phyloP scores from a whole-genome alignment of 1,140 invertebrate genomes.

The Caenorhabditis tropicalis region DNA sequence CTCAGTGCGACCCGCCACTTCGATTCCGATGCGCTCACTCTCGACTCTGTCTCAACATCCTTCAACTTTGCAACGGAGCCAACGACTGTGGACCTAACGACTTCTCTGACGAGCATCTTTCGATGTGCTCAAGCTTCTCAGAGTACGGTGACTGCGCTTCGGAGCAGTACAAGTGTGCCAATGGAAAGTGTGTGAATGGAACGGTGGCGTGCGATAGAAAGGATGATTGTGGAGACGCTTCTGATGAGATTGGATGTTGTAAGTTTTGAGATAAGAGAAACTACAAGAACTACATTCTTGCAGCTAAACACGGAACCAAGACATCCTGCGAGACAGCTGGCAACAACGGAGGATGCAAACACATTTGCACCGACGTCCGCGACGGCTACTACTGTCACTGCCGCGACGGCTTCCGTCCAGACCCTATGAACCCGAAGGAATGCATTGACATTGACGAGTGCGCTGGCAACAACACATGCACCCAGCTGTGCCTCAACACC shows the following conservation, averaged over 20 bases:
- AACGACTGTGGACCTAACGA: slow-evolving; percentile 69
- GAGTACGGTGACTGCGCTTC: slow-evolving; percentile 73
- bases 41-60: slow-evolving; percentile 67
- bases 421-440: slow-evolving; percentile 67
- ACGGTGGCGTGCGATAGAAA: slow-evolving; percentile 93
- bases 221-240: slow-evolving; percentile 91
- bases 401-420: slow-evolving; percentile 69
- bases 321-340: slow-evolving; percentile 62
- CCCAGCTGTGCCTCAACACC: slow-evolving; percentile 92
- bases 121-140: slow-evolving; percentile 71
- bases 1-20: slow-evolving; percentile 68
- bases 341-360: slow-evolving; percentile 70
- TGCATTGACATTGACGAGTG: slow-evolving; percentile 89
- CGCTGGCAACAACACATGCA: slow-evolving; percentile 84
- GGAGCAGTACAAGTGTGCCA: slow-evolving; percentile 78
- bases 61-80: slow-evolving; percentile 66
- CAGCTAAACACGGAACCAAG: slow-evolving; percentile 68
- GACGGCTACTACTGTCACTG: slow-evolving; percentile 71
- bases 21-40: slow-evolving; percentile 70
- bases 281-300: no score
- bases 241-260: slow-evolving; percentile 82
- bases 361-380: slow-evolving; percentile 66
- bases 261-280: no score
- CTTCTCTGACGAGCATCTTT: slow-evolving; percentile 65
- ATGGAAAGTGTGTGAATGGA: slow-evolving; percentile 84